phyloP scores from a whole-genome alignment of 2,797 vertebrate species.

The Lepus oiostolus region DNA sequence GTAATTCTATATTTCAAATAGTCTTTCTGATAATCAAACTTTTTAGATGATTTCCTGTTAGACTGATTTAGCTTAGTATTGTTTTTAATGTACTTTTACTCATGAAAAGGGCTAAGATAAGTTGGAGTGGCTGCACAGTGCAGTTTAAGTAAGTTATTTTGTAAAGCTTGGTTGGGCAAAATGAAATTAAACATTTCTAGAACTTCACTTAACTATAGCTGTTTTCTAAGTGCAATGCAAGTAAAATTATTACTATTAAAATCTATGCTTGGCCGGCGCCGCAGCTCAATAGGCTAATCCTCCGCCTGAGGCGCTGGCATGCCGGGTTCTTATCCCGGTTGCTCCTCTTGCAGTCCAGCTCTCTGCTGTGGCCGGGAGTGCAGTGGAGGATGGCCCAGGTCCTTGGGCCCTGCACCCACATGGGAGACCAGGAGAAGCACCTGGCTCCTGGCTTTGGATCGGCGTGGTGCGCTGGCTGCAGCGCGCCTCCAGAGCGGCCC shows the following conservation, averaged over 20 bases:
- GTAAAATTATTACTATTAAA: neutral
- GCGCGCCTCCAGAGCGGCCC: too few species aligned
- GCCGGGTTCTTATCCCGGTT: too few species aligned
- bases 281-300: too few species aligned
- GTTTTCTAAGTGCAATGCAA: neutral
- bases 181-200: neutral
- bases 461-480: too few species aligned
- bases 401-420: too few species aligned
- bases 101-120: neutral
- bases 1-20: neutral
- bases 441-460: too few species aligned
- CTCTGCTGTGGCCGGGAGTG: too few species aligned
- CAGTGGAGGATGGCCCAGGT: too few species aligned
- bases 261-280: too few species aligned
- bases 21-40: conserved; percentile 1
- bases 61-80: neutral
- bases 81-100: neutral
- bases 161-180: neutral
- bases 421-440: too few species aligned
- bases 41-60: neutral
- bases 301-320: too few species aligned
- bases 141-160: neutral
- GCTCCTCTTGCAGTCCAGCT: too few species aligned
- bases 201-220: neutral
- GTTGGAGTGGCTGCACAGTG: neutral